Conservation (phyloP, 2,888 invertebrate genomes). For the Eugnorisma glareosa region DNA sequence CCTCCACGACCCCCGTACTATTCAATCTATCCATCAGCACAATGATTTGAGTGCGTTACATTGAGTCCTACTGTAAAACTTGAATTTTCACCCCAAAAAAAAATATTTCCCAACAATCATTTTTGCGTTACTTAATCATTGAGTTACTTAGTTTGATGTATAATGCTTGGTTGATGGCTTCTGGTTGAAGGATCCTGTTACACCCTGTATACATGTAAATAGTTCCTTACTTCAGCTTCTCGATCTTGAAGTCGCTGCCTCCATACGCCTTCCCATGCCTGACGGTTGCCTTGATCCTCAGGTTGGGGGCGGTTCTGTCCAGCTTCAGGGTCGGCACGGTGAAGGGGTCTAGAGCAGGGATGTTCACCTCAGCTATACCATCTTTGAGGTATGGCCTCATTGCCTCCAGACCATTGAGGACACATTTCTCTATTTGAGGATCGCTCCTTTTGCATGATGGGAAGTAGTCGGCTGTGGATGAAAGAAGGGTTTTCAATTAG, state of each 20-base stretch:
- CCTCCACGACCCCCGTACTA: too few species aligned
- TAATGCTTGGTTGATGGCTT: too few species aligned
- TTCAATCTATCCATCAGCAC: too few species aligned
- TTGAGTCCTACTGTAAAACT: too few species aligned
- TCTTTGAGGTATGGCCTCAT: conserved; percentile 75
- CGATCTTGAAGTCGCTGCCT: conserved; percentile 91
- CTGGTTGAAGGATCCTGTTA: too few species aligned
- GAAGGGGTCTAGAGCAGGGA: conserved; percentile 91
- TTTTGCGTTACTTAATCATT: too few species aligned
- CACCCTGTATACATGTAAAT: background rate
- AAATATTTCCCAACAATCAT: too few species aligned
- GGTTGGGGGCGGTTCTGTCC: conserved; percentile 92
- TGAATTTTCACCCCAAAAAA: too few species aligned
- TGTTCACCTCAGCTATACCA: conserved; percentile 73
- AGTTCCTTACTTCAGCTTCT: conserved; percentile 91
- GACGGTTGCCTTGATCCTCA: conserved; percentile 92
- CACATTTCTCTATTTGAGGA: conserved; percentile 72
- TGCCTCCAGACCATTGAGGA: conserved; percentile 87
- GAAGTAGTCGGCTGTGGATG: conserved; percentile 74
- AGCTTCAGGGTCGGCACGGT: conserved; percentile 92
- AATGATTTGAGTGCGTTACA: too few species aligned
- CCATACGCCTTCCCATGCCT: conserved; percentile 92
- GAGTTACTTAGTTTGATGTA: too few species aligned
- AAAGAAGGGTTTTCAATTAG: background rate
- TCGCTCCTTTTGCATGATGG: conserved; percentile 73